Evolutionary conservation across 2,113 vertebrate species (phyloP), one percentile per base, ranked within the genome.

Genomic region (Amia ocellicauda): DNA sequence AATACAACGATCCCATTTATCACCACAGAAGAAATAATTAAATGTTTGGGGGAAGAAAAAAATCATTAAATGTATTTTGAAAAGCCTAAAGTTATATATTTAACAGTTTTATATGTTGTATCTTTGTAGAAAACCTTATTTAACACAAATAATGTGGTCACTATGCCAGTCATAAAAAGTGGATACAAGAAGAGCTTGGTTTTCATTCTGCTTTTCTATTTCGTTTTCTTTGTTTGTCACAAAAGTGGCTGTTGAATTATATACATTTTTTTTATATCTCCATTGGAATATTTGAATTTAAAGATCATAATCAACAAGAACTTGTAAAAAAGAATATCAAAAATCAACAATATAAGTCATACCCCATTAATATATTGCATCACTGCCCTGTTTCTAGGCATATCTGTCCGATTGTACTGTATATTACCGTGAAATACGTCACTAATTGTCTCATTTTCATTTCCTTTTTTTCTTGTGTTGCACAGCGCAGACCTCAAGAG

Each of bases 51-150:
- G 65, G 80, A 61, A 76, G 78, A 83, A 93, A 89, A 88, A 93
- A 90, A 92, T 95, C 92, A 97, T 95, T 96, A 93, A 95, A 93
- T 98, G 95, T 98, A 98, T 99, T 99, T 98, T 99, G 93, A 95
- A 92, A 96, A 95, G 91, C 92, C 90, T 92, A 94, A 96, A 96
- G 93, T 96, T 97, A 94, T 97, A 98, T 98, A 98, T 98, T 99
- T 98, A 98, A 94, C 96, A 98, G 92, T 97, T 98, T 99, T 98
- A 94, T 98, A 99, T 97, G 94, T 97, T 94, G 97, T 98, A 97
- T 93, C 95, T 98, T 98, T 98, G 94, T 98, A 99, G 94, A 97
- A 91, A 97, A 94, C 87, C 91, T 93, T 98, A 94, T 96, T 93
- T 94, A 93, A 96, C 93, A 93, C 93, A 85, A 86, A 90, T 85